Base-by-base conservation (phyloP, 2,113 vertebrate species). In the Leptocoma aspasia region DNA sequence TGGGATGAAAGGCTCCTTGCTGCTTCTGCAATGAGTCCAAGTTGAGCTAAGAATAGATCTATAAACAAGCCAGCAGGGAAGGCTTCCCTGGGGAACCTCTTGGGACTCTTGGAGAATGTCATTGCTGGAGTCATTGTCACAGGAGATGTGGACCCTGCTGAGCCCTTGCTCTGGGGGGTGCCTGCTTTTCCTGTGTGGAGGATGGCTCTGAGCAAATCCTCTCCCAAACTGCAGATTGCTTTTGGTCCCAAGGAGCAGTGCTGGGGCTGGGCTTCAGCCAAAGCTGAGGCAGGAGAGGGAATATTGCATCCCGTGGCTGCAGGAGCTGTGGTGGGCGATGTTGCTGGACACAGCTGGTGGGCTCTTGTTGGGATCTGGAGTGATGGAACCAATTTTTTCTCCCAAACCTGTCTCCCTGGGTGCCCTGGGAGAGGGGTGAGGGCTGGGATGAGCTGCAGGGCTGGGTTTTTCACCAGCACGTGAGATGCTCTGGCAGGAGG, bases 21-120 rank as follows among this genome's bases (percentile, higher is more conserved):
- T 89, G 94, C 31, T 91, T 81, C 91, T 91, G 91, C 93, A 73
- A 5, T 19, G 89, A 96, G 91, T 56, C 80, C 49, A 89, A 95
- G 91, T 42, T 17, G 83, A 80, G 94, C 96, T 91, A 81, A 92
- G 94, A 96, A 96, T 89, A 95, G 93, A 86, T 92, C 80, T 82
- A 81, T 86, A 86, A 92, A 92, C 86, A 88, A 86, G 91, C 20
- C 83, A 82, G 96, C 24, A 33, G 89, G 82, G 86, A 76, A 89
- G 77, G 80, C 78, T 96, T 93, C 89, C 80, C 65, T 64, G 28
- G 71, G 86, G 86, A 95, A 59, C 66, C 89, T 73, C 86, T 49
- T 0, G 3, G 86, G 82, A 69, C 76, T 73, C 63, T 4, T 1
- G 6, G 41, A 69, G 9, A 45, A 30, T 72, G 82, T 77, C 63